phyloP scores from a whole-genome alignment of 1,140 invertebrate genomes.

The Acromyrmex echinatior region DNA sequence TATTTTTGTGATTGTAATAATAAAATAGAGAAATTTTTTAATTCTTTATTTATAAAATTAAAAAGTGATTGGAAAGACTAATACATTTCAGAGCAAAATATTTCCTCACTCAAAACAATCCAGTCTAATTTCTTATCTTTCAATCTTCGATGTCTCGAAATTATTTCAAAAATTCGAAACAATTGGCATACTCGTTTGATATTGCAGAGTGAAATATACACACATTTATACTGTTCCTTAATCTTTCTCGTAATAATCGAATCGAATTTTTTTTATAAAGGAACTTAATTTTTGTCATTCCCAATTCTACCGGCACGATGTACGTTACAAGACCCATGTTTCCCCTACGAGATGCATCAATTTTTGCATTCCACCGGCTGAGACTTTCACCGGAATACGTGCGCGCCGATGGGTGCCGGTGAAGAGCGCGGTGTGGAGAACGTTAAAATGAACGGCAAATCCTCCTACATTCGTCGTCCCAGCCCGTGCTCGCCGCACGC shows the following conservation, averaged over 20 bases:
- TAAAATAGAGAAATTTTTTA: background rate
- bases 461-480: constrained; percentile 56
- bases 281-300: background rate
- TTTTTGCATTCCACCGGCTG: constrained; percentile 34
- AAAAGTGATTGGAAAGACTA: background rate
- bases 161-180: background rate
- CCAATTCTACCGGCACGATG: constrained; percentile 35
- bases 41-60: background rate
- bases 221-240: background rate
- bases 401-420: constrained; percentile 4
- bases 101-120: background rate
- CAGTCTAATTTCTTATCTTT: background rate
- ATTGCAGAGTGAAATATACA: background rate
- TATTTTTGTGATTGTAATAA: background rate
- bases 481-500: constrained; percentile 45
- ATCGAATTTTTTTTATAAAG: background rate
- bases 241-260: background rate
- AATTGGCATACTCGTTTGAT: background rate
- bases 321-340: constrained; percentile 10
- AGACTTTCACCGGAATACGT: constrained; percentile 62
- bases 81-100: background rate
- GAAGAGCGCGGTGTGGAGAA: constrained; percentile 9
- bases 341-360: constrained; percentile 34
- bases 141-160: background rate
- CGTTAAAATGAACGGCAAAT: constrained; percentile 54